Evolutionary conservation across 2,888 invertebrate genomes (phyloP).

Genomic region (Rhorus exstirpatorius): DNA sequence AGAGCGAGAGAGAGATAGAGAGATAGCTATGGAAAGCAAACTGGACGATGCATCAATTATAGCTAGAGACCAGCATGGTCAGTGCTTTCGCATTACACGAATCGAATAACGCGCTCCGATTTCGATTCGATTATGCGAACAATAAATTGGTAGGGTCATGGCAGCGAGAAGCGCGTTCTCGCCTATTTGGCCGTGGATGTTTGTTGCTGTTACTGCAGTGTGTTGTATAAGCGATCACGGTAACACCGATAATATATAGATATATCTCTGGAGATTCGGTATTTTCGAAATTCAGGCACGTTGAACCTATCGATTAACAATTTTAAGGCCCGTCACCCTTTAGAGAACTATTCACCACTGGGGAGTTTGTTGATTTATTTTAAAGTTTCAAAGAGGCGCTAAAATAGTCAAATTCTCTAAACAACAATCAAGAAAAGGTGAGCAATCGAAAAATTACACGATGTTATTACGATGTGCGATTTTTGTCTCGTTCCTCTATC

Average conservation of each 20-base stretch:
- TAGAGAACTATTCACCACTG: not conserved
- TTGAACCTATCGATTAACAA: constrained; percentile 12
- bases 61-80: constrained; percentile 79
- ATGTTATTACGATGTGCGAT: too few species aligned
- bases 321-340: not conserved
- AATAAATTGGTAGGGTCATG: constrained; percentile 66
- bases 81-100: constrained; percentile 78
- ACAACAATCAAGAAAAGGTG: too few species aligned
- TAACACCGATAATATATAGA: not conserved
- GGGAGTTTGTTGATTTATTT: too few species aligned
- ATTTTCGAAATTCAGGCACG: constrained; percentile 11
- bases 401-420: too few species aligned
- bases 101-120: constrained; percentile 81
- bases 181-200: not conserved
- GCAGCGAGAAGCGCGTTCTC: constrained; percentile 44
- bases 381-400: too few species aligned
- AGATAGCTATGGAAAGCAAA: constrained; percentile 53
- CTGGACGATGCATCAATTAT: constrained; percentile 83
- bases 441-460: too few species aligned
- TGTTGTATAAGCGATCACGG: not conserved
- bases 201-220: constrained; percentile 24
- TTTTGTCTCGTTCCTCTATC: too few species aligned
- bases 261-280: not conserved
- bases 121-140: constrained; percentile 81
- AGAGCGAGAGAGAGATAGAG: constrained; percentile 19